These are phyloP conservation scores for Epistrophe grossulariae DNA, from an alignment of 2,888 invertebrate genomes.

Conservation along the genomic window DNA sequence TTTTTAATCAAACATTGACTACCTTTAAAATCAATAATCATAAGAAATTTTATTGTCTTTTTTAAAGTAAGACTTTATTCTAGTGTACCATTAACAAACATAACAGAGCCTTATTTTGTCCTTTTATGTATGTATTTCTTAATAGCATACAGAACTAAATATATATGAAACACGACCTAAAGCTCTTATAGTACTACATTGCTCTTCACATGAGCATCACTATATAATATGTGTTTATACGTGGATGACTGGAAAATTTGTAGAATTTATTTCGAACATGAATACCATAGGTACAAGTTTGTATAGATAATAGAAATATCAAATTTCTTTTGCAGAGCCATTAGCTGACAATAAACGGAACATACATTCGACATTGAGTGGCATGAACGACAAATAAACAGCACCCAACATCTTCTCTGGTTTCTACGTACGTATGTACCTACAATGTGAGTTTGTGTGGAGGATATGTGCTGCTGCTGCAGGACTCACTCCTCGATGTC, in stretches of 20 bases:
- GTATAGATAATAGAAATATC: constrained; percentile 76
- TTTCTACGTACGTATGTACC: constrained; percentile 13
- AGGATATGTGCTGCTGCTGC: constrained; percentile 3
- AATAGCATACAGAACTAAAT: neutral
- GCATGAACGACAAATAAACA: constrained; percentile 67
- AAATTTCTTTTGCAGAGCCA: constrained; percentile 73
- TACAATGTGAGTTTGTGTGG: neutral
- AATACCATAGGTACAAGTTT: constrained; percentile 60
- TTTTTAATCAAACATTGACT: too few relatives aligned
- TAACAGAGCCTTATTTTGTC: too few relatives aligned
- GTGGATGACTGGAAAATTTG: constrained; percentile 59
- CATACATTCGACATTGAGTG: constrained; percentile 74
- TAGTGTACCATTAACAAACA: too few relatives aligned
- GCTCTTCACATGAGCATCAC: neutral
- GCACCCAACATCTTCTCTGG: constrained; percentile 50
- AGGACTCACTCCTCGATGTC: constrained; percentile 13
- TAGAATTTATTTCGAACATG: constrained; percentile 70
- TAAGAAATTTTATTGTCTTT: too few relatives aligned
- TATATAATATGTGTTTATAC: neutral
- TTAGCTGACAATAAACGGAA: constrained; percentile 75
- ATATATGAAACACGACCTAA: constrained; percentile 48
- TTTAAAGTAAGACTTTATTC: too few relatives aligned
- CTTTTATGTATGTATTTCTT: constrained; percentile 24
- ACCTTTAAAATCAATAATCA: too few relatives aligned
- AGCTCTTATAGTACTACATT: neutral